phyloP scores from a whole-genome alignment of 2,113 vertebrate species.

The Cyanoliseus patagonus region DNA sequence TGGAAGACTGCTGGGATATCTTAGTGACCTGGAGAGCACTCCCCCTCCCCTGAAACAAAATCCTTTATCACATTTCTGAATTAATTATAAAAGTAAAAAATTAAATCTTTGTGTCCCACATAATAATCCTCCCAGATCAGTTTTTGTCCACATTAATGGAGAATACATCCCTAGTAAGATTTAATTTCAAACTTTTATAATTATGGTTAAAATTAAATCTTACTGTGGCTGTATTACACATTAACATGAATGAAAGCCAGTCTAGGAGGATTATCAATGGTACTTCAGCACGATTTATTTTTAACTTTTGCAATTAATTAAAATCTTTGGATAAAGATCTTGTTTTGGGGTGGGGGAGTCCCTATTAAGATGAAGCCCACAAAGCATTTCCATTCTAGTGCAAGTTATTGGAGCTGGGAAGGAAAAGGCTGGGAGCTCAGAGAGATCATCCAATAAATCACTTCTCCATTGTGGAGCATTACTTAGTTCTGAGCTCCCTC shows the following conservation, averaged over 20 bases:
- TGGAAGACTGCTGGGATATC: constrained; percentile 54
- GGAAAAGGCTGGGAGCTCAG: background rate
- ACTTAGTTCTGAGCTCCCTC: background rate
- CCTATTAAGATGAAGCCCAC: constrained; percentile 39
- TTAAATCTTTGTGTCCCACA: constrained; percentile 79
- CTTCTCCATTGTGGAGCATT: background rate
- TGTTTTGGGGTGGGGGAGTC: constrained; percentile 71
- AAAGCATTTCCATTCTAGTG: constrained; percentile 25
- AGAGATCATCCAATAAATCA: background rate
- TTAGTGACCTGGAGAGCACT: constrained; percentile 51
- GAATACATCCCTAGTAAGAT: constrained; percentile 77
- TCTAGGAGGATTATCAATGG: constrained; percentile 76
- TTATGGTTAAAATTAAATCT: constrained; percentile 85
- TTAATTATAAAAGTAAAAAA: constrained; percentile 84
- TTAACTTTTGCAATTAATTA: constrained; percentile 81
- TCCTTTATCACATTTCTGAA: constrained; percentile 79
- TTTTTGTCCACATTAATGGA: constrained; percentile 81
- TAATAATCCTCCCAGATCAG: constrained; percentile 81
- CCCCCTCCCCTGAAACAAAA: constrained; percentile 73
- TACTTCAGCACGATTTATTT: constrained; percentile 72
- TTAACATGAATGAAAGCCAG: constrained; percentile 78
- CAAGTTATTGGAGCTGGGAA: background rate
- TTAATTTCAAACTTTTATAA: constrained; percentile 85
- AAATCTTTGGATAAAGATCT: constrained; percentile 73
- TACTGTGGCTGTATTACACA: constrained; percentile 78